Base-by-base conservation (phyloP, 1,140 invertebrate species). In the Penaeus chinensis region DNA sequence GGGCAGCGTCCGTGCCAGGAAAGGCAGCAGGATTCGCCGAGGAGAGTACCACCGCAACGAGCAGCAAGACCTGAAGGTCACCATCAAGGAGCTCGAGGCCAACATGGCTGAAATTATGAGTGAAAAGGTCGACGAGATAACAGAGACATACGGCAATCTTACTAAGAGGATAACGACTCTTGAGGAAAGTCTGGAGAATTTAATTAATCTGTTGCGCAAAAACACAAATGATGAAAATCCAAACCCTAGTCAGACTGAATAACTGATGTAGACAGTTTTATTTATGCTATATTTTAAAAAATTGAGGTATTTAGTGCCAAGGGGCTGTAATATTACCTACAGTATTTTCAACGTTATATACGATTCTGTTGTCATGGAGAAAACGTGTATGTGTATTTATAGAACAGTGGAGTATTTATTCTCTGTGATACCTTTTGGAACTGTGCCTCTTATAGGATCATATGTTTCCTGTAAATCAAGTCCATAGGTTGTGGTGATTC, bases 61-160 rank as follows among this genome's bases (percentile, higher is more conserved):
- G 20, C 66, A 84, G 32, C 81, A 87, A 42, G 88, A 89, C 24
- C 19, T 89, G 20, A 89, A 89, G 65, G 79, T 76, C 20, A 81
- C 76, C 32, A 37, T 89, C 18, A 89, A 89, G 85, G 85, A 89
- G n/a, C 82, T 89, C 16, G 89, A 89, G 27, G 85, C 89, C 18
- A 89, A 89, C 76, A 24, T 89, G 63, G 87, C 85, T 8, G 89
- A 89, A 71, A 69, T 87, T 13, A 80, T 89, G 32, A 82, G 87
- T 37, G 85, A 90, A 37, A 82, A 78, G 22, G 82, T 82, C 27
- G 86, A 87, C 37, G 79, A 87, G 42, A 78, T 87, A 60, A 24
- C 60, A 18, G 86, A 87, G 10, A 65, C 86, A 19, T 62, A 87
- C 61, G 1, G 42, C 3, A 19, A 11, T 2, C 71, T 87, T 3